These are phyloP conservation scores for Sitobion miscanthi DNA, from an alignment of 1,140 invertebrate species.

Conservation along the genomic window DNA sequence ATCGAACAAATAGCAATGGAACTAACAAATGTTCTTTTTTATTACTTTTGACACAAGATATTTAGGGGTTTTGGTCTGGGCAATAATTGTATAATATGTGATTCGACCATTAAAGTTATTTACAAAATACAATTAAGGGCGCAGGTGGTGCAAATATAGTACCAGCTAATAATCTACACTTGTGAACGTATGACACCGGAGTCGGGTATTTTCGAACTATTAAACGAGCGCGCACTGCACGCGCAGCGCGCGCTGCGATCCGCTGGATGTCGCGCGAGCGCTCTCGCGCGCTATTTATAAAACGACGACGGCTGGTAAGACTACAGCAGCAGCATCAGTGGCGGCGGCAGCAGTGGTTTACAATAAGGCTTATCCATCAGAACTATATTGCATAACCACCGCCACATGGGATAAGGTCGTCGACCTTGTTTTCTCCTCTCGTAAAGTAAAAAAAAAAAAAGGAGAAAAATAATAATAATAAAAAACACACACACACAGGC, in stretches of 20 bases:
- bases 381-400: slow-evolving; percentile 34
- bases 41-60: neutral
- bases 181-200: neutral
- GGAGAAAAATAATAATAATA: slow-evolving; percentile 21
- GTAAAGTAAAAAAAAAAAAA: slow-evolving; percentile 4
- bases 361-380: slow-evolving; percentile 39
- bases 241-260: neutral
- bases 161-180: neutral
- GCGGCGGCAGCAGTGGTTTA: neutral
- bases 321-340: neutral
- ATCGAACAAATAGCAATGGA: too few species aligned
- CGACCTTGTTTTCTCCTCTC: slow-evolving; percentile 51
- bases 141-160: neutral
- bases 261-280: neutral
- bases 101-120: neutral
- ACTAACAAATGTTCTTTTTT: neutral
- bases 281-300: slow-evolving; percentile 38
- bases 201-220: neutral
- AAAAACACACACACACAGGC: neutral
- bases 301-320: neutral
- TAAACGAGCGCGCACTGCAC: neutral
- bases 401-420: slow-evolving; percentile 45
- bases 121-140: neutral
- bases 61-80: neutral
- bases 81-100: neutral